These are phyloP conservation scores for Automeris io DNA, from an alignment of 2,888 invertebrate species.

Conservation along the genomic window DNA sequence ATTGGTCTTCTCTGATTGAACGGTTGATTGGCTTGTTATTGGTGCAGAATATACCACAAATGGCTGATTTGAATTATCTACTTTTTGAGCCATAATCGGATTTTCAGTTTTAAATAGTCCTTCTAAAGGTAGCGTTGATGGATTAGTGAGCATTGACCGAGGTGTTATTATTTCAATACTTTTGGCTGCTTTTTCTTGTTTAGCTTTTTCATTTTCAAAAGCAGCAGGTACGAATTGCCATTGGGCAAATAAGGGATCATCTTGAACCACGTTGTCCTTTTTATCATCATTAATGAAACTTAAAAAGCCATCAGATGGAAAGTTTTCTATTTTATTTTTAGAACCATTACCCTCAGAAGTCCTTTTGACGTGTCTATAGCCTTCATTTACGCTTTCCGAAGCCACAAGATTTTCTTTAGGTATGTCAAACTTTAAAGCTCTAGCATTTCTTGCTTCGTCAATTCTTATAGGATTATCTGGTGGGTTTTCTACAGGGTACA, in stretches of 20 bases:
- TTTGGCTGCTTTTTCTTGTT: conserved; percentile 37
- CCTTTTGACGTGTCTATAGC: conserved; percentile 57
- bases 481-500: conserved; percentile 68
- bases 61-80: conserved; percentile 45
- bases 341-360: conserved; percentile 20
- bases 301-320: conserved; percentile 51
- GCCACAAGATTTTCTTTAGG: conserved; percentile 66
- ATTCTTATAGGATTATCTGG: conserved; percentile 68
- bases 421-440: conserved; percentile 56
- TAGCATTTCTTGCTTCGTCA: conserved; percentile 69
- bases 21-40: conserved; percentile 22
- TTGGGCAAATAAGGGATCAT: conserved; percentile 33
- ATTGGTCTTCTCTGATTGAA: conserved; percentile 45
- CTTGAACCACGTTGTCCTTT: conserved; percentile 37
- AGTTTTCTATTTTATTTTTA: conserved; percentile 39
- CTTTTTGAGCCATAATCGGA: conserved; percentile 44
- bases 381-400: conserved; percentile 71
- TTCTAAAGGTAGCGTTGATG: conserved; percentile 82
- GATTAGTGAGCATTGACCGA: conserved; percentile 62
- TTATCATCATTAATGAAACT: conserved; percentile 60
- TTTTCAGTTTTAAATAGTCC: conserved; percentile 79
- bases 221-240: conserved; percentile 73
- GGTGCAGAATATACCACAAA: conserved; percentile 69
- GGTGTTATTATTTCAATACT: conserved; percentile 59
- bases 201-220: conserved; percentile 55